Percentiles rank a stretch among this genome's conserved stretches.
Conservation (phyloP, 1,140 invertebrate species). For the Holotrichia oblita region DNA sequence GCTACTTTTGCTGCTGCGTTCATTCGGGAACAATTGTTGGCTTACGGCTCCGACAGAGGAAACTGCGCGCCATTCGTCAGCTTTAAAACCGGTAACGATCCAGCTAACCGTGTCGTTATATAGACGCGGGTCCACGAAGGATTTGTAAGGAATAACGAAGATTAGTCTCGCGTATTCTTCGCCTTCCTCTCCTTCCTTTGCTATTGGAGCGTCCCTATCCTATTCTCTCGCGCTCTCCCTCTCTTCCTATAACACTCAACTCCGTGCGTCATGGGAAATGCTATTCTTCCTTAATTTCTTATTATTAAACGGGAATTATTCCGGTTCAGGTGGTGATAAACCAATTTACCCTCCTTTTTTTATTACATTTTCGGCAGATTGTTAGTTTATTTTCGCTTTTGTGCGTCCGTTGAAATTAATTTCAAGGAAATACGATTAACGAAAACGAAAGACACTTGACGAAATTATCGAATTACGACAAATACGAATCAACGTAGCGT, state of each 20-base stretch:
- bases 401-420: neutral
- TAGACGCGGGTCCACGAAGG: conserved; percentile 22
- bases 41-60: conserved; percentile 23
- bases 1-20: neutral
- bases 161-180: conserved; percentile 14
- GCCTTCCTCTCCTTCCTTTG: neutral
- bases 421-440: neutral
- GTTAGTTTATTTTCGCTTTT: neutral
- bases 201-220: neutral
- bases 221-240: neutral
- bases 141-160: conserved; percentile 34
- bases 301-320: conserved; percentile 24
- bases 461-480: neutral
- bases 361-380: conserved; percentile 1
- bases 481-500: neutral
- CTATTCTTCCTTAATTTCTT: conserved; percentile 20
- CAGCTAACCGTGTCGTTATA: conserved; percentile 32
- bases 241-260: too few relatives aligned
- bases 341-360: conserved; percentile 9
- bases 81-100: conserved; percentile 36
- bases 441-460: neutral
- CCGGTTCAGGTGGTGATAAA: conserved; percentile 6
- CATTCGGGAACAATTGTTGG: conserved; percentile 21
- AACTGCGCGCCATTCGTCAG: conserved; percentile 33
- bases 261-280: conserved; percentile 15